Conservation (phyloP, 2,797 vertebrate species). For the Centropyge bicolor region DNA sequence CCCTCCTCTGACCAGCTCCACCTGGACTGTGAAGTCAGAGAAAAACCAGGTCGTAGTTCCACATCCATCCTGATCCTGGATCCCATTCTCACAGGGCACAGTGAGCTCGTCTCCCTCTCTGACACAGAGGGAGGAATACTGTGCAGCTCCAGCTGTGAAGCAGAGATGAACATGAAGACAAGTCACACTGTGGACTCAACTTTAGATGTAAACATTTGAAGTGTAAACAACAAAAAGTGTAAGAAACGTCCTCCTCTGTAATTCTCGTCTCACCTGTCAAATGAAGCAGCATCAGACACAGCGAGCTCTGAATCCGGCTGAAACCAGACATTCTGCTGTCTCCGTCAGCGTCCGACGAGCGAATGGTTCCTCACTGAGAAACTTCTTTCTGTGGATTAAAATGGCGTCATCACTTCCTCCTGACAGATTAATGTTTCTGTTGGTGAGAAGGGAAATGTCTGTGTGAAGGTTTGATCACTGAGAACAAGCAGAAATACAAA, state of each 20-base stretch:
- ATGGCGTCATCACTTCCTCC: not conserved
- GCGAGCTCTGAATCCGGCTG: not conserved
- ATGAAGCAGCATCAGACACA: not conserved
- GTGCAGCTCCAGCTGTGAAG: not conserved
- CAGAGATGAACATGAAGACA: not conserved
- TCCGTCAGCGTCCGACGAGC: not conserved
- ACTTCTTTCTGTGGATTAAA: not conserved
- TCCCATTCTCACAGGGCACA: conserved; percentile 15
- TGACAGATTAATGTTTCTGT: not conserved
- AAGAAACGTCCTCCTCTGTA: no score
- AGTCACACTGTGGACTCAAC: not conserved
- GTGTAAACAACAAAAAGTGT: no score
- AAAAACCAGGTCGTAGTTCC: not conserved
- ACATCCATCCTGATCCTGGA: not conserved
- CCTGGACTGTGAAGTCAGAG: accelerated
- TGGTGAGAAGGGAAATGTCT: not conserved
- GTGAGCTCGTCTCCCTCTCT: conserved; percentile 16
- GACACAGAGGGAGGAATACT: not conserved
- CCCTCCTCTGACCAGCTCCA: not conserved
- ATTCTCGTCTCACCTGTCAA: not conserved
- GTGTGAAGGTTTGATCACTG: not conserved
- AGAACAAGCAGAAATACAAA: not conserved
- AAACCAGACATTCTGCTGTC: not conserved
- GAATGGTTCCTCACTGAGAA: not conserved
- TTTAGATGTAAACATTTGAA: not conserved